phyloP scores from a whole-genome alignment of 1,140 invertebrate species.

The Glomeris maerens region DNA sequence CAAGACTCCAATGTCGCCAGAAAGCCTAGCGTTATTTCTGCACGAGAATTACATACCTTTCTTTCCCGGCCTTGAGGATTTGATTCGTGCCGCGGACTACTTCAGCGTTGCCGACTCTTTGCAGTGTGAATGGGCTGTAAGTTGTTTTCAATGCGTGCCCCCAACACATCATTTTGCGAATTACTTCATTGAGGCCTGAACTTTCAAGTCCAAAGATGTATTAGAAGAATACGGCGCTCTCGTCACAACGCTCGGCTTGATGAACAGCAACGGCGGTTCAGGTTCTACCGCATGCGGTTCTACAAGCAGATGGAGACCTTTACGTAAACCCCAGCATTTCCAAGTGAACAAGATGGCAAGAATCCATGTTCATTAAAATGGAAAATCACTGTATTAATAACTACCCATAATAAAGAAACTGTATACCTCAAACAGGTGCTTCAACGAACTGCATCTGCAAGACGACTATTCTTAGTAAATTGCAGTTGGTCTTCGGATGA shows the following conservation, averaged over 20 bases:
- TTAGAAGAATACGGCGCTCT: background rate
- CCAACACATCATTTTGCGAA: background rate
- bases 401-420: no score
- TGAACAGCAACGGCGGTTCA: background rate
- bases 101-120: conserved; percentile 29
- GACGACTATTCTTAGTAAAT: no score
- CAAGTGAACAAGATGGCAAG: no score
- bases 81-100: conserved; percentile 25
- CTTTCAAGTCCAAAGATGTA: no score
- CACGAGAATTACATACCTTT: conserved; percentile 33
- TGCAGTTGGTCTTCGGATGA: no score
- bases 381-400: no score
- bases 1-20: conserved; percentile 26
- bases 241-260: background rate
- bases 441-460: no score
- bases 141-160: no score
- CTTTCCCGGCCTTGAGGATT: conserved; percentile 23
- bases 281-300: conserved; percentile 4
- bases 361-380: no score
- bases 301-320: conserved; percentile 16
- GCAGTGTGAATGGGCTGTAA: conserved; percentile 27
- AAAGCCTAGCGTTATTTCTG: conserved; percentile 28
- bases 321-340: no score
- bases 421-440: no score
- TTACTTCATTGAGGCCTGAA: background rate